Evolutionary conservation across 2,797 vertebrate genomes (phyloP).

Genomic region (Oceanodroma leucorhoa): DNA sequence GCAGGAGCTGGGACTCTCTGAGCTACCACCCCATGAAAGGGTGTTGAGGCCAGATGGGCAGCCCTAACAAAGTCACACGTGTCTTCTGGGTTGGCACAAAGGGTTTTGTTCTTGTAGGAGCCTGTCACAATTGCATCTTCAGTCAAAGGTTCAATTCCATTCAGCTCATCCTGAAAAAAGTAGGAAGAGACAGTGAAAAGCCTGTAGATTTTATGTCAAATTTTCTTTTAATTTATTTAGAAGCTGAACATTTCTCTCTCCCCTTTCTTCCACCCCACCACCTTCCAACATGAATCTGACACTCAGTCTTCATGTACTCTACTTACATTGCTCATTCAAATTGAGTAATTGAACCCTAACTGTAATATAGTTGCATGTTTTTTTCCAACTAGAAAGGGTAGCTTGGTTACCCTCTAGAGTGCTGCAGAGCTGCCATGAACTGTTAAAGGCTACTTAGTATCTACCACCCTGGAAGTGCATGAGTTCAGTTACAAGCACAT

Average conservation of each 20-base stretch:
- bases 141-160: conserved; percentile 73
- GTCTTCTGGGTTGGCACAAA: conserved; percentile 82
- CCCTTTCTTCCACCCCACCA: neutral
- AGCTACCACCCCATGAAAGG: conserved; percentile 72
- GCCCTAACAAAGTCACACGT: conserved; percentile 82
- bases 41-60: conserved; percentile 81
- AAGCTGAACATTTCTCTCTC: neutral
- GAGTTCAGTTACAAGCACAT: neutral
- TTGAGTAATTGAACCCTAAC: neutral
- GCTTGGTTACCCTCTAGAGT: neutral
- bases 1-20: conserved; percentile 54
- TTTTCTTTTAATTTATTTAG: neutral
- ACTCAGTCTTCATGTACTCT: neutral
- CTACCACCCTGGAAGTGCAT: neutral
- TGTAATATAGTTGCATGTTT: neutral
- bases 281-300: neutral
- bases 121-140: conserved; percentile 82
- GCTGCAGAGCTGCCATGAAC: neutral
- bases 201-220: neutral
- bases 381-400: neutral
- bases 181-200: neutral
- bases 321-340: neutral
- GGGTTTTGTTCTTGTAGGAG: conserved; percentile 75
- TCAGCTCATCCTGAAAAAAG: conserved; percentile 72
- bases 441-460: neutral